Base-by-base conservation (phyloP, 2,888 invertebrate genomes). In the Exocentrus adspersus region DNA sequence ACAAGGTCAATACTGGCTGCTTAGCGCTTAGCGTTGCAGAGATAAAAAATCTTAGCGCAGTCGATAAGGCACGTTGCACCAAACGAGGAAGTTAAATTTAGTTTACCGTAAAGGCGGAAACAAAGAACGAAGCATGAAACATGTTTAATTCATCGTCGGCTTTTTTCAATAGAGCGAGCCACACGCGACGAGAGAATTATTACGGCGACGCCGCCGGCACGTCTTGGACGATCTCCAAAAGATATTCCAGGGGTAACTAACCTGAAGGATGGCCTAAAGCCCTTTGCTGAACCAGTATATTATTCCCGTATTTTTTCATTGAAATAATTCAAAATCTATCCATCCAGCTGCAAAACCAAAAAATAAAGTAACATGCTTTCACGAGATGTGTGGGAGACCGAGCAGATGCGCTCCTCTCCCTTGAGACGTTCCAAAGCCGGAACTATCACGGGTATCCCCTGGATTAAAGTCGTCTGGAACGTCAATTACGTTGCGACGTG, bases 181-280 rank as follows among this genome's bases (percentile, higher is more conserved):
- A 7, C 21, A 21, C 28, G 28, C 50, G 5, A 50, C 9, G 14
- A 9, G 30, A 17, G n/a, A 21, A 50, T 12, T 12, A 7, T 5
- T 30, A 50, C 28, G 6, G 14, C 28, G 21, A 17, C 3, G 12
- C 50, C 50, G n/a, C 16, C 7, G 30, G 30, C 12, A 17, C 3
- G 12, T 30, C 50, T 21, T 28, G 14, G 30, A 50, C 12, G 16
- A 16, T 14, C 28, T 28, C 30, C 20, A 28, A 21, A 19, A 30
- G 43, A 30, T 28, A 28, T n/a, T 4, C n/a, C 21, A 14, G 16
- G 50, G 50, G 50, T 50, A 50, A 50, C n/a, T 50, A 50, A 50
- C 50, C 50, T 30, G 12, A n/a, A 12, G 37, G 37, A 37, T 37
- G 4, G 14, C 10, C 14, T n/a, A n/a, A 2, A n/a, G 30, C 10